A percentile compares a stretch with the other conserved stretches of the same genome.
Evolutionary conservation across 2,888 invertebrate genomes (phyloP).

Genomic region (Chrysodeixis includens): DNA sequence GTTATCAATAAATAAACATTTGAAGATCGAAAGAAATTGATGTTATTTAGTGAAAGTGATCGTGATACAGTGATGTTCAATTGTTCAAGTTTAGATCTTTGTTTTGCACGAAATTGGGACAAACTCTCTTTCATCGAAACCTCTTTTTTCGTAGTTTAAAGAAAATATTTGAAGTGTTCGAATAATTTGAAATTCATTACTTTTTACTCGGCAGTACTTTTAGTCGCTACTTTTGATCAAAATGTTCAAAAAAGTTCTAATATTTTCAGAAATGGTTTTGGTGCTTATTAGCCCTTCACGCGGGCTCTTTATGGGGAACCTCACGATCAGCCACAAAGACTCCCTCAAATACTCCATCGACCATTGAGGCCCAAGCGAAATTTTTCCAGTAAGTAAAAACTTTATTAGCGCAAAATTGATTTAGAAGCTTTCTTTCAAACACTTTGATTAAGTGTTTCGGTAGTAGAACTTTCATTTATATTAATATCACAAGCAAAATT

Average conservation of each 20-base stretch:
- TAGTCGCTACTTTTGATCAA: background rate
- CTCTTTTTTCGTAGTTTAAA: background rate
- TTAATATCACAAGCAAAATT: background rate
- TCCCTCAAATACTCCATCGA: constrained; percentile 73
- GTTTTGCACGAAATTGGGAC: background rate
- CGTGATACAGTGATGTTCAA: constrained; percentile 39
- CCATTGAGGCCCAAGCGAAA: constrained; percentile 84
- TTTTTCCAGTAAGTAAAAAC: constrained; percentile 85
- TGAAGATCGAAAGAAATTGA: background rate
- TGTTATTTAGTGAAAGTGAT: constrained; percentile 51
- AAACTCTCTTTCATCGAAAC: constrained; percentile 9
- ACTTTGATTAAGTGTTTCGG: background rate
- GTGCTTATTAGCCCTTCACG: constrained; percentile 71
- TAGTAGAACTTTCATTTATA: background rate
- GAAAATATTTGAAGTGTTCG: background rate
- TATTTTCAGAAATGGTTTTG: constrained; percentile 79
- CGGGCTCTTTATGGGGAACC: constrained; percentile 69
- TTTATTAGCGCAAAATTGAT: background rate
- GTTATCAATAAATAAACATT: constrained; percentile 6
- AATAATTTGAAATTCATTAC: background rate
- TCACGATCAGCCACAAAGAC: constrained; percentile 65
- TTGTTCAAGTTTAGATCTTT: constrained; percentile 18
- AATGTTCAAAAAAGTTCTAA: constrained; percentile 6
- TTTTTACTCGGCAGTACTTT: background rate
- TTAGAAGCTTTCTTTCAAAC: background rate